Percentiles rank a stretch among this genome's conserved stretches.
phyloP scores from a whole-genome alignment of 2,888 invertebrate genomes.

The Baronia brevicornis region DNA sequence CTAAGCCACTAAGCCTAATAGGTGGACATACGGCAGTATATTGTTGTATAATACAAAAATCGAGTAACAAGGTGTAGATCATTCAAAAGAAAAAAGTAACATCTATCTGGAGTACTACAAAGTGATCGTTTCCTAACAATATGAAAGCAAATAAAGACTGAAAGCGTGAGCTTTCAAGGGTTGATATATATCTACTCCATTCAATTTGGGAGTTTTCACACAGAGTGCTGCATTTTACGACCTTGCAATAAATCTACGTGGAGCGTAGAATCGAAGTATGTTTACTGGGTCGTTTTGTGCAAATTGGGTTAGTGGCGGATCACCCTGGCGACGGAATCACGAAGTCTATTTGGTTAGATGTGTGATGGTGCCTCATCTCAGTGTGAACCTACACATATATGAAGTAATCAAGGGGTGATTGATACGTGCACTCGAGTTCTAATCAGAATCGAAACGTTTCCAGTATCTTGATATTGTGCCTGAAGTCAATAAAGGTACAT shows the following conservation, averaged over 20 bases:
- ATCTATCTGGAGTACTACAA: not conserved
- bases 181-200: conserved; percentile 29
- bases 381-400: conserved; percentile 52
- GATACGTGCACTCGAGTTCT: conserved; percentile 35
- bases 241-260: conserved; percentile 51
- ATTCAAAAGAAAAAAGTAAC: conserved; percentile 1
- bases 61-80: no score
- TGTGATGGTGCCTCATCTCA: conserved; percentile 44
- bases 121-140: conserved; percentile 25
- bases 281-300: conserved; percentile 57
- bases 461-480: conserved; percentile 24
- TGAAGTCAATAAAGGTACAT: conserved; percentile 19
- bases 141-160: conserved; percentile 24
- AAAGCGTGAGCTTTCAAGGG: conserved; percentile 13
- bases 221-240: conserved; percentile 48
- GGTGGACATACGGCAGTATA: no score
- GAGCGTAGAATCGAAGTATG: conserved; percentile 49
- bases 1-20: no score
- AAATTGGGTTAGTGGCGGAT: conserved; percentile 64
- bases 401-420: conserved; percentile 31
- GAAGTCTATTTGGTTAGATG: conserved; percentile 53
- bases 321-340: conserved; percentile 55
- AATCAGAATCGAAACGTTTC: conserved; percentile 40
- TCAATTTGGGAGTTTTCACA: conserved; percentile 41
- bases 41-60: no score